Evolutionary conservation across 2,113 vertebrate genomes (phyloP), one percentile per base, ranked within the genome.

Genomic region (Hystrix cristata): DNA sequence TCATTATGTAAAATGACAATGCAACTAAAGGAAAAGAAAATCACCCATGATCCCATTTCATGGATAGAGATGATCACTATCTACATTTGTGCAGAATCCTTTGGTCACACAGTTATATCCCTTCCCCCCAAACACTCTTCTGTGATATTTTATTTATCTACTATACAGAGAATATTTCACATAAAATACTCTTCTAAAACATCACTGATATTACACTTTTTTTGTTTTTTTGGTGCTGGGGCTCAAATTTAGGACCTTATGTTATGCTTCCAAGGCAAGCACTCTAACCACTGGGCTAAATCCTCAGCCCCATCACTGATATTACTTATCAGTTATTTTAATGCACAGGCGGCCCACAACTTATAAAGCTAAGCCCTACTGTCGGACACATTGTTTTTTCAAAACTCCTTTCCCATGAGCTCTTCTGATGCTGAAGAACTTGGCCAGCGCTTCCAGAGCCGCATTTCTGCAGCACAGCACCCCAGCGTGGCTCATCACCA

Each of bases 401-500:
- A 82, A 55, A 89, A 18, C 65, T 48, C 31, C 13, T 71, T 90
- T 94, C 48, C 55, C n/a, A 72, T 29, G 55, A 72, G 31, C 43
- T 19, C 16, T 13, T 46, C 71, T 31, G 72, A 74, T 12, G 25
- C 48, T 27, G 84, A 78, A 27, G n/a, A 71, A 23, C n/a, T 43
- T 72, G 59, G 71, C 29, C 74, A 71, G 29, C 62, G 83, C 34
- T 18, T 48, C 71, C n/a, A 48, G 65, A 74, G 69, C 2, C 23
- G 64, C 2, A 21, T 38, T 59, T 71, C 27, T 16, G 15, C 0
- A 1, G 13, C 27, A 15, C 19, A 62, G 12, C 19, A 19, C 1
- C 3, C 3, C 4, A 7, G 34, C 29, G 53, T 2, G 16, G 71
- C 7, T 16, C 48, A 23, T 1, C 16, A 43, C 0, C 10, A 7